A percentile compares a stretch with the other conserved stretches of the same genome.
Evolutionary conservation across 2,113 vertebrate species (phyloP).

Genomic region (Cheilinus undulatus): DNA sequence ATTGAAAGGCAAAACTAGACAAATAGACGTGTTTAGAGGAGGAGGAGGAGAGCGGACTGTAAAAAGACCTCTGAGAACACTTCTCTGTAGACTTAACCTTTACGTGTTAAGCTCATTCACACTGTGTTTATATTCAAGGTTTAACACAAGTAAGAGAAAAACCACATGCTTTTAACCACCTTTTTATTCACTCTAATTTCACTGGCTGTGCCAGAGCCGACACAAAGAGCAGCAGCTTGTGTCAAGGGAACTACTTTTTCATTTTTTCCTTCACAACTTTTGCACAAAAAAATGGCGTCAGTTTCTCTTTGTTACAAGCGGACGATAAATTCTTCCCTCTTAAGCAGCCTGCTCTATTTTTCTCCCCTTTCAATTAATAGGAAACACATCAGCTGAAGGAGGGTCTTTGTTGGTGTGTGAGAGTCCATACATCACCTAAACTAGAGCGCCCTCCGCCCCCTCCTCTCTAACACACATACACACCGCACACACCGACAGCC

Average conservation of each 20-base stretch:
- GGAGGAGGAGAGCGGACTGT: slow-evolving; percentile 33
- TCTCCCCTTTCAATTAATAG: slow-evolving; percentile 75
- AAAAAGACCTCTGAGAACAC: slow-evolving; percentile 36
- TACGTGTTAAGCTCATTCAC: slow-evolving; percentile 44
- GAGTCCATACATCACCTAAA: slow-evolving; percentile 83
- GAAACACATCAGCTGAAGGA: slow-evolving; percentile 71
- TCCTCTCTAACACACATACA: slow-evolving; percentile 3
- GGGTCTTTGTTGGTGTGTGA: slow-evolving; percentile 75
- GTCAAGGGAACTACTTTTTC: slow-evolving; percentile 2
- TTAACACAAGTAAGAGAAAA: slow-evolving; percentile 42
- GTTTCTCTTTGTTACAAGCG: slow-evolving; percentile 48
- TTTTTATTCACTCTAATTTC: slow-evolving; percentile 54
- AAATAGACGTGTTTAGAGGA: slow-evolving; percentile 12
- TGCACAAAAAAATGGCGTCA: slow-evolving; percentile 39
- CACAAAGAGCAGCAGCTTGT: slow-evolving; percentile 54
- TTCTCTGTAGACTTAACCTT: slow-evolving; percentile 35
- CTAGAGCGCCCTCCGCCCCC: slow-evolving; percentile 61
- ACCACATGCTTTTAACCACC: slow-evolving; percentile 53
- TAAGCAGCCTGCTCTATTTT: slow-evolving; percentile 63
- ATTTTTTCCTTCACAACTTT: slow-evolving; percentile 8
- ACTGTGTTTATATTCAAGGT: slow-evolving; percentile 58
- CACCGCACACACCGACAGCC: slow-evolving; percentile 63
- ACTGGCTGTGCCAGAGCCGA: slow-evolving; percentile 55
- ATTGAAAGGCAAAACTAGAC: slow-evolving; percentile 33
- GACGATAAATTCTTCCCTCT: slow-evolving; percentile 66